Percentiles rank a stretch among this genome's conserved stretches.
Conservation (phyloP, 2,888 invertebrate genomes). For the Hanleya hanleyi region DNA sequence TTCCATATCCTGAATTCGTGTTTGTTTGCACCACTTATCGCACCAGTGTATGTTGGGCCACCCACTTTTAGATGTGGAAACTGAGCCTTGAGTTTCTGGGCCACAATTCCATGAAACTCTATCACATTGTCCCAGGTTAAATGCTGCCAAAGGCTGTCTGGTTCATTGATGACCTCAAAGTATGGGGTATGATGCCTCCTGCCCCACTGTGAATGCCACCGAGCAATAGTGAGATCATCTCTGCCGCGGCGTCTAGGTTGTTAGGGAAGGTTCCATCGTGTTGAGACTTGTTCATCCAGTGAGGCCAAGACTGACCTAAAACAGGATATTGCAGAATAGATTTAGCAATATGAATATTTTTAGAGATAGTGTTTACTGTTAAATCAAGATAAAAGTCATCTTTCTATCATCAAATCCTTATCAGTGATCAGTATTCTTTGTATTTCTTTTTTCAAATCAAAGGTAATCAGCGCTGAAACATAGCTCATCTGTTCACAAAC, state of each 20-base stretch:
- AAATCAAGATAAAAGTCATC: neutral
- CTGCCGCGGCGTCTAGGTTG: neutral
- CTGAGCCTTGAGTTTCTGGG: slow-evolving; percentile 9
- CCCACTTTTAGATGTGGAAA: slow-evolving; percentile 15
- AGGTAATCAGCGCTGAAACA: too few species aligned
- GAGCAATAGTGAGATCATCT: neutral
- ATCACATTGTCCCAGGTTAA: slow-evolving; percentile 3
- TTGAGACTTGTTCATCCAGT: slow-evolving; percentile 15
- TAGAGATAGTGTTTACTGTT: neutral
- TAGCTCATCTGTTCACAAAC: too few species aligned
- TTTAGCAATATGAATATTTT: neutral
- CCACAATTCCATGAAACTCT: slow-evolving; percentile 4
- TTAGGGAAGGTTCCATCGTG: slow-evolving; percentile 17
- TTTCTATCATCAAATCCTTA: neutral
- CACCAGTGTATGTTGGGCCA: slow-evolving; percentile 7
- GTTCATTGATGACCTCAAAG: slow-evolving; percentile 21
- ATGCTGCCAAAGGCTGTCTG: slow-evolving; percentile 8
- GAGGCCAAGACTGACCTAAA: slow-evolving; percentile 15
- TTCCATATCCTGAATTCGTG: neutral
- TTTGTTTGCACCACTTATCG: neutral
- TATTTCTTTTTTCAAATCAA: neutral
- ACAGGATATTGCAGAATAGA: too few species aligned
- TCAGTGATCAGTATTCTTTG: neutral
- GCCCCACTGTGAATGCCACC: neutral
- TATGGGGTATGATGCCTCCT: neutral